A percentile compares a stretch with the other conserved stretches of the same genome.
These are phyloP conservation scores for Umimayanthus kanabou DNA, from an alignment of 92 coral and sea anemone genomes.

Conservation along the genomic window DNA sequence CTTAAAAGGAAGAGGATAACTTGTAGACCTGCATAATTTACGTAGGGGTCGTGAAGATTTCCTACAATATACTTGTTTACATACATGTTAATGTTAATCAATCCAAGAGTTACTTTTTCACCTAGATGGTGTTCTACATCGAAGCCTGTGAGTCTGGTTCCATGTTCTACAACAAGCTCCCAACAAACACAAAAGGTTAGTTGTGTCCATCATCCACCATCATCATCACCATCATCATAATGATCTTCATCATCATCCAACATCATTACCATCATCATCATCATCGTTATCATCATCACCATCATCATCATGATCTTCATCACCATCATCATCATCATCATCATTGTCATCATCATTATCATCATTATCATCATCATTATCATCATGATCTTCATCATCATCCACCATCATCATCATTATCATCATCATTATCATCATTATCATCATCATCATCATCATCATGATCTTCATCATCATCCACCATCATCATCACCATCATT, in stretches of 20 bases:
- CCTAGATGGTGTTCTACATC: slow-evolving; percentile 91
- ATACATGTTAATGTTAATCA: too few relatives aligned
- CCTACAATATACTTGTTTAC: too few relatives aligned
- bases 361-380: background rate
- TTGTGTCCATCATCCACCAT: background rate
- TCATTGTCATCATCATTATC: background rate
- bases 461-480: background rate
- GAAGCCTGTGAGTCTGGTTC: slow-evolving; percentile 99
- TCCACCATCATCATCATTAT: background rate
- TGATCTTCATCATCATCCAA: background rate
- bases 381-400: slow-evolving; percentile 3
- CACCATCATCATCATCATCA: background rate
- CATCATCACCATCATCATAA: background rate
- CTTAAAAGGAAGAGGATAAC: too few relatives aligned
- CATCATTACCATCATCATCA: background rate
- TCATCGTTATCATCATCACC: background rate
- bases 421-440: background rate
- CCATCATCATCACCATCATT: background rate
- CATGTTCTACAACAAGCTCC: slow-evolving; percentile 79
- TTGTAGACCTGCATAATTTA: too few relatives aligned
- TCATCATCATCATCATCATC: background rate
- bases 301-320: background rate
- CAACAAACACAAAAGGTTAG: slow-evolving; percentile 78
- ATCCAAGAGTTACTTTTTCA: background rate
- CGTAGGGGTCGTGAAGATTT: too few relatives aligned